A percentile compares a stretch with the other conserved stretches of the same genome.
Evolutionary conservation across 2,888 invertebrate species (phyloP).

Genomic region (Eutolmus rufibarbis): DNA sequence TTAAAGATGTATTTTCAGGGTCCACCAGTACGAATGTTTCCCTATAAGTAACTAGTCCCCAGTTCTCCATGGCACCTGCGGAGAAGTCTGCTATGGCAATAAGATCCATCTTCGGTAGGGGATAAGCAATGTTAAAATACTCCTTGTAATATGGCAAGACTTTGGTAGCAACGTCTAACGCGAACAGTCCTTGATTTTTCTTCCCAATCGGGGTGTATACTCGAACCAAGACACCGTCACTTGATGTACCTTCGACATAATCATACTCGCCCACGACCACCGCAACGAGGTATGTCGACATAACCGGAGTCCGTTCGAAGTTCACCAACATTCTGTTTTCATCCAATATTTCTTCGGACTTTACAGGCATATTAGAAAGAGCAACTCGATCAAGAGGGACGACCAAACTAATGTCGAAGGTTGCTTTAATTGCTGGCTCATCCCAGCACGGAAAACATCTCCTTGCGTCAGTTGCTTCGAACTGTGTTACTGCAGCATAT

Average conservation of each 20-base stretch:
- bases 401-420: constrained; percentile 86
- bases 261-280: constrained; percentile 95
- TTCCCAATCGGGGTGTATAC: constrained; percentile 90
- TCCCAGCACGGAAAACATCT: constrained; percentile 98
- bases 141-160: constrained; percentile 93
- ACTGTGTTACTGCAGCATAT: constrained; percentile 90
- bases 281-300: constrained; percentile 96
- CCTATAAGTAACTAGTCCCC: constrained; percentile 93
- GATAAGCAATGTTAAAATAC: constrained; percentile 94
- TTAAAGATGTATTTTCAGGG: constrained; percentile 86
- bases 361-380: constrained; percentile 90
- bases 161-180: constrained; percentile 89
- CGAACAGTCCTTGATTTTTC: constrained; percentile 90
- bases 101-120: constrained; percentile 94
- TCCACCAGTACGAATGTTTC: constrained; percentile 92
- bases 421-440: constrained; percentile 95
- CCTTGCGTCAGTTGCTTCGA: constrained; percentile 89
- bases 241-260: constrained; percentile 83
- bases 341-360: constrained; percentile 63
- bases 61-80: constrained; percentile 98
- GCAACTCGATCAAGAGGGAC: constrained; percentile 85
- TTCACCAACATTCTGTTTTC: constrained; percentile 65
- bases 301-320: constrained; percentile 87
- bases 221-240: constrained; percentile 81
- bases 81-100: constrained; percentile 96